Evolutionary conservation across 2,113 vertebrate species (phyloP), one percentile per base, ranked within the genome.

Genomic region (Gymnorhina tibicen): DNA sequence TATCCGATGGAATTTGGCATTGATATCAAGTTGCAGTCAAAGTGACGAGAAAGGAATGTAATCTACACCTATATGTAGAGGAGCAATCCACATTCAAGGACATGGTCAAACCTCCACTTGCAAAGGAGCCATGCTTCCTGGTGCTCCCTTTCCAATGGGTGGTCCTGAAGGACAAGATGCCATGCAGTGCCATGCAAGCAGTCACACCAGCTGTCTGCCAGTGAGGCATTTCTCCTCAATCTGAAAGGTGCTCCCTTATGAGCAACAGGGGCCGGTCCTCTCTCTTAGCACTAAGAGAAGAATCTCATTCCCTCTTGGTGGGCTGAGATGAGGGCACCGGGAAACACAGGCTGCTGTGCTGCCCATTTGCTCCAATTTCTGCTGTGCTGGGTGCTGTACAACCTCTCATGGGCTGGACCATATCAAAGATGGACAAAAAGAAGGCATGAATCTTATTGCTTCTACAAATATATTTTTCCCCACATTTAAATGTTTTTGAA

Each of bases 201-300:
- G 30, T 2, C 0, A 0, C 33, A 46, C 23, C 13, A 35, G 23
- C 32, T 52, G 5, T 10, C 33, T 82, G 49, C 60, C 7, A 1
- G 12, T 7, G 22, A 68, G 41, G 46, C 12, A 37, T 26, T 82
- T 47, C 73, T 79, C 20, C 52, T 64, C 28, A 33, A 2, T 9
- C 64, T 56, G 26, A n/a, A 69, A 66, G 28, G 16, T 5, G 10
- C 17, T 68, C 15, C 30, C 42, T 16, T 16, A 7, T 7, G 27
- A 67, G n/a, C 23, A 69, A 1, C 10, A 3, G 4, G 30, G n/a
- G 6, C 50, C 53, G 35, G 5, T 32, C 6, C 22, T 6, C 26
- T 66, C 46, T 66, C n/a, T 8, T 3, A 28, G 32, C 75, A 50
- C n/a, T 21, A 42, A n/a, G 22, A 27, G 44, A 55, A 56, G 17